Conservation (phyloP, 1,140 invertebrate species). For the Holotrichia oblita region DNA sequence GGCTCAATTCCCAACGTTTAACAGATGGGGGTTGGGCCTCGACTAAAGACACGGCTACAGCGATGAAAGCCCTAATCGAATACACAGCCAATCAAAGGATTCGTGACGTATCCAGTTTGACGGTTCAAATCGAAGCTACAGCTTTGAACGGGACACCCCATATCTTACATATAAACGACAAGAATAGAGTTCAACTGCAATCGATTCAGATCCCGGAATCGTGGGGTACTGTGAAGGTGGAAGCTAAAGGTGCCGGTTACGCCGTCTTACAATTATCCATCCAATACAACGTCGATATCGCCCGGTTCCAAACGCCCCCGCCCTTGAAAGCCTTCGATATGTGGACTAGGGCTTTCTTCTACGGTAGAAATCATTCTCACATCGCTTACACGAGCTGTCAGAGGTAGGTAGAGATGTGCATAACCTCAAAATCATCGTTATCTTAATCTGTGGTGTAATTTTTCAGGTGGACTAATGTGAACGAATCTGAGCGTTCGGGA, state of each 20-base stretch:
- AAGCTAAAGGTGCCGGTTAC: conserved; percentile 89
- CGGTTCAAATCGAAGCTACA: conserved; percentile 85
- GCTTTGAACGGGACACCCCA: conserved; percentile 70
- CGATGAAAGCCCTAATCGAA: conserved; percentile 88
- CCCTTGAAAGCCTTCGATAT: conserved; percentile 82
- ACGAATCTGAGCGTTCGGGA: conserved; percentile 86
- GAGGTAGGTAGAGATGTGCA: conserved; percentile 66
- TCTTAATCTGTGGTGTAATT: conserved; percentile 38
- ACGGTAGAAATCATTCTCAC: conserved; percentile 93
- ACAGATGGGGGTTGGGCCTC: conserved; percentile 95
- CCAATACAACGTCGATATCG: conserved; percentile 93
- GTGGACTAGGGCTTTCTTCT: conserved; percentile 75
- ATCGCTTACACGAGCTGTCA: conserved; percentile 85
- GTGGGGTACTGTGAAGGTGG: conserved; percentile 91
- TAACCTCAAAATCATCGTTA: neutral
- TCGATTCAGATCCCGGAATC: conserved; percentile 86
- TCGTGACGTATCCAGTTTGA: conserved; percentile 86
- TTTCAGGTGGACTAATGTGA: conserved; percentile 80
- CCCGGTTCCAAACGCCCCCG: conserved; percentile 85
- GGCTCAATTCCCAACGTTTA: conserved; percentile 91
- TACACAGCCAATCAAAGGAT: conserved; percentile 87
- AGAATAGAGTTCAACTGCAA: conserved; percentile 80
- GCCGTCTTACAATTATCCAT: conserved; percentile 93
- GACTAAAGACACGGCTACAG: conserved; percentile 88
- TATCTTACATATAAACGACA: conserved; percentile 75